Percentiles rank a stretch among this genome's conserved stretches.
phyloP scores from a whole-genome alignment of 2,797 vertebrate species.

The Chloroceryle inda region DNA sequence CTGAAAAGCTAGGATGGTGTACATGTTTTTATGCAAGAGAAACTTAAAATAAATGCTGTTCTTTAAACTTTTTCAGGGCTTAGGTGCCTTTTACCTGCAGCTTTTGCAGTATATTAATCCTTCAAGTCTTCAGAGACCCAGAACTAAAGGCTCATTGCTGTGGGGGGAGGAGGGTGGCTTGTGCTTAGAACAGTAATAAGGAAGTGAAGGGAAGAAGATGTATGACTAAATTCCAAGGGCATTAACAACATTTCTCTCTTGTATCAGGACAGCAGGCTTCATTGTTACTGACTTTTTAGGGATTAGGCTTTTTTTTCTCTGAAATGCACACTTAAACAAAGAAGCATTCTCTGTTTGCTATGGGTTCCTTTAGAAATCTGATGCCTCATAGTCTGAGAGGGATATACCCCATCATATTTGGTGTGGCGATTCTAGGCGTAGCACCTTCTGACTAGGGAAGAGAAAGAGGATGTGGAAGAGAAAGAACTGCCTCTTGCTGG shows the following conservation, averaged over 20 bases:
- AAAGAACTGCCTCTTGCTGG: neutral
- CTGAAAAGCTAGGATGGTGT: neutral
- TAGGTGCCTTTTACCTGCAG: neutral
- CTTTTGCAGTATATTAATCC: constrained; percentile 2
- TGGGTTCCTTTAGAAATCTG: constrained; percentile 38
- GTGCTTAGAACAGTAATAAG: neutral
- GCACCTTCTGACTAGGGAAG: neutral
- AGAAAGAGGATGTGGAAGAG: neutral
- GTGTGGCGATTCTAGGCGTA: neutral
- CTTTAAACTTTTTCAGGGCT: neutral
- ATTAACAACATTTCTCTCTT: neutral
- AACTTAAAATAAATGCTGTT: neutral
- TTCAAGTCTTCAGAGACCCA: neutral
- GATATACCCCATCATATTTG: neutral
- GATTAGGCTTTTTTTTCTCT: neutral
- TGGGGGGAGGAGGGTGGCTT: neutral
- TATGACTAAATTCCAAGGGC: constrained; percentile 30
- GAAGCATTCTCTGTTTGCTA: constrained; percentile 26
- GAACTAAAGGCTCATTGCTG: neutral
- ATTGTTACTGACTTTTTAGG: constrained; percentile 36
- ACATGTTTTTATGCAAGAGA: neutral
- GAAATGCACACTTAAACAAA: constrained; percentile 42
- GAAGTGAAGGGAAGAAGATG: neutral
- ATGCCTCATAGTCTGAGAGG: neutral
- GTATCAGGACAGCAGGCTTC: constrained; percentile 16